Percentiles rank a stretch among this genome's conserved stretches.
phyloP scores from a whole-genome alignment of 2,888 invertebrate species.

The Coelinius sp. region DNA sequence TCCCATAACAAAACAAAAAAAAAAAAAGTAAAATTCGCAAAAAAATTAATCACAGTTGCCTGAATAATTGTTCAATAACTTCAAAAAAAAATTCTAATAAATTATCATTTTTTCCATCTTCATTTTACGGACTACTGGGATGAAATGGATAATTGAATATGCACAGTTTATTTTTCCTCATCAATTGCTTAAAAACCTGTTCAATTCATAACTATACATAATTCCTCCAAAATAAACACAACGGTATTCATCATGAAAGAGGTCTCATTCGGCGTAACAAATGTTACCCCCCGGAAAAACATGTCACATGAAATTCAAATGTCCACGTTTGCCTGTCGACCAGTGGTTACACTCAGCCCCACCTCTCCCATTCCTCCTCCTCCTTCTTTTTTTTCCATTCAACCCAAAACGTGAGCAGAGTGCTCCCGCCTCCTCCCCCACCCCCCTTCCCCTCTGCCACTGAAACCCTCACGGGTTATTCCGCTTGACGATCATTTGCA shows the following conservation, averaged over 20 bases:
- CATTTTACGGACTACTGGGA: neutral
- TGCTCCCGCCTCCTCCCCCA: neutral
- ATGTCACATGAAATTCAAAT: conserved; percentile 47
- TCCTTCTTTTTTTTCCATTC: neutral
- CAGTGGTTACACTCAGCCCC: conserved; percentile 1
- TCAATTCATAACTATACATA: neutral
- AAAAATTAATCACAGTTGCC: too few relatives aligned
- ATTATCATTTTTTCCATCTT: neutral
- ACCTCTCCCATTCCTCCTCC: neutral
- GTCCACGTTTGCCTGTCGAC: conserved; percentile 31
- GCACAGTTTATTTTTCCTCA: neutral
- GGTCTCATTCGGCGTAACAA: conserved; percentile 44
- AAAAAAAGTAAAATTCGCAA: too few relatives aligned
- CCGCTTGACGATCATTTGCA: conserved; percentile 16
- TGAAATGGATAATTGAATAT: too few relatives aligned
- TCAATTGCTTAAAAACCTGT: neutral
- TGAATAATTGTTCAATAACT: too few relatives aligned
- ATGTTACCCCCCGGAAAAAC: conserved; percentile 46
- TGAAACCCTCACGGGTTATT: neutral
- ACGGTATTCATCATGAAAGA: conserved; percentile 41
- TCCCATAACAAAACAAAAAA: too few relatives aligned
- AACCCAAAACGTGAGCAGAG: conserved; percentile 2
- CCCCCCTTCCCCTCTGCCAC: neutral
- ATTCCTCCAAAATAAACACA: conserved; percentile 43
- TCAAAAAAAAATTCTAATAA: neutral